Evolutionary conservation across 2,888 invertebrate species (phyloP).

Genomic region (Gibbula magus): DNA sequence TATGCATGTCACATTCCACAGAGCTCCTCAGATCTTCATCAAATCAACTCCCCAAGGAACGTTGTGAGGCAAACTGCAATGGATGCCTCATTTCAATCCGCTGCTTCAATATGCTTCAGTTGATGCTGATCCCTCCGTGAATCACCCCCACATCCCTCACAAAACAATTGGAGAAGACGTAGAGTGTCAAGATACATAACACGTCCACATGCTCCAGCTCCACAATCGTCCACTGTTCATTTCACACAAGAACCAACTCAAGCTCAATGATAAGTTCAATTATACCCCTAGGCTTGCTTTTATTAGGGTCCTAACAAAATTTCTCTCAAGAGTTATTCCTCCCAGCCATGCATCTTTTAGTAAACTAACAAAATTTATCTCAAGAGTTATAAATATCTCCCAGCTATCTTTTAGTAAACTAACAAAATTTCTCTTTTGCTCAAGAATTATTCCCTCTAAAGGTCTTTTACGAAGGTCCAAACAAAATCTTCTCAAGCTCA

Average conservation of each 20-base stretch:
- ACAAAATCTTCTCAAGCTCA: no score
- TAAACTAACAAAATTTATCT: no score
- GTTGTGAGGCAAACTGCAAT: background rate
- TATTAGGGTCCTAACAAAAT: background rate
- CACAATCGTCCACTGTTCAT: background rate
- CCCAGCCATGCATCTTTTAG: no score
- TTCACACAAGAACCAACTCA: background rate
- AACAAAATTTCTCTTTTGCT: no score
- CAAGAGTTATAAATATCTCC: no score
- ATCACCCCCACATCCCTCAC: background rate
- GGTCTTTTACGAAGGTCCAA: no score
- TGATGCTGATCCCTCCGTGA: background rate
- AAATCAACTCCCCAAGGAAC: background rate
- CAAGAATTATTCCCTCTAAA: no score
- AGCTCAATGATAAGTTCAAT: background rate
- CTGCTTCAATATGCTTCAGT: background rate
- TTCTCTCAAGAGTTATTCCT: no score
- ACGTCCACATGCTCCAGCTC: background rate
- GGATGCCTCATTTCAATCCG: background rate
- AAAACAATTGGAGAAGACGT: background rate
- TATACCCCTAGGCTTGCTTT: background rate
- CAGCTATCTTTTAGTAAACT: no score
- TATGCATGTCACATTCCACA: background rate
- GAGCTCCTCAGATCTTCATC: background rate
- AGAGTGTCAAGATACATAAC: background rate